Evolutionary conservation across 2,888 invertebrate genomes (phyloP).

Genomic region (Choristoneura rosaceana): DNA sequence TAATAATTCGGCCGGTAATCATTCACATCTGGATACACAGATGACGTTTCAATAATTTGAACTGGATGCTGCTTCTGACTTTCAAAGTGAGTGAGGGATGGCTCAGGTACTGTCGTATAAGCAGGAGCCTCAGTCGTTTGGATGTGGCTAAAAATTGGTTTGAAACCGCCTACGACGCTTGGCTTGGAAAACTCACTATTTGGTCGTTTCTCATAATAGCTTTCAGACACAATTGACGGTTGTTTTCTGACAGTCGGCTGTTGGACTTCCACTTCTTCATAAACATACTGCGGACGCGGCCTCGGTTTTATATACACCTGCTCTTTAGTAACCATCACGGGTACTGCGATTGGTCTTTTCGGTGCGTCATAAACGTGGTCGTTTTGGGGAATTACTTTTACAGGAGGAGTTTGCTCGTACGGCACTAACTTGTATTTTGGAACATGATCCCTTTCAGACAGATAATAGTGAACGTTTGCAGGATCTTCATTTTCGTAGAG

Average conservation of each 20-base stretch:
- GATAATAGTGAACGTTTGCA: constrained; percentile 70
- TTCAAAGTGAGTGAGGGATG: constrained; percentile 49
- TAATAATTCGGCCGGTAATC: constrained; percentile 64
- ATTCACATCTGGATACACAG: constrained; percentile 50
- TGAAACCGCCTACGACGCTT: constrained; percentile 71
- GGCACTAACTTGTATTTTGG: constrained; percentile 80
- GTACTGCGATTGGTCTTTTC: constrained; percentile 60
- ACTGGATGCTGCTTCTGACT: constrained; percentile 55
- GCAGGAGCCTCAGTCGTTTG: constrained; percentile 56
- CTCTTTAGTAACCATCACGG: constrained; percentile 62
- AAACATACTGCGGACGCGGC: constrained; percentile 66
- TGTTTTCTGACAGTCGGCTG: constrained; percentile 57
- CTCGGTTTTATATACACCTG: constrained; percentile 67
- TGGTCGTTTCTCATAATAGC: constrained; percentile 72
- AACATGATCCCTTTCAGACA: constrained; percentile 66
- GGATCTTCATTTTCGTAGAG: constrained; percentile 61
- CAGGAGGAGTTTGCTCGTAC: constrained; percentile 80
- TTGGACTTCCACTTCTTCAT: constrained; percentile 60
- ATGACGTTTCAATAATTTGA: constrained; percentile 51
- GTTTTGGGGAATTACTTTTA: constrained; percentile 54
- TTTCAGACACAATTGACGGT: constrained; percentile 70
- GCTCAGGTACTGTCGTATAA: constrained; percentile 54
- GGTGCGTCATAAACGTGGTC: constrained; percentile 55
- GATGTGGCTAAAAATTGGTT: constrained; percentile 64
- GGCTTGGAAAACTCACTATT: constrained; percentile 57